Percentiles rank a stretch among this genome's conserved stretches.
These are phyloP conservation scores for Thunnus albacares DNA, from an alignment of 2,797 vertebrate genomes.

Conservation along the genomic window DNA sequence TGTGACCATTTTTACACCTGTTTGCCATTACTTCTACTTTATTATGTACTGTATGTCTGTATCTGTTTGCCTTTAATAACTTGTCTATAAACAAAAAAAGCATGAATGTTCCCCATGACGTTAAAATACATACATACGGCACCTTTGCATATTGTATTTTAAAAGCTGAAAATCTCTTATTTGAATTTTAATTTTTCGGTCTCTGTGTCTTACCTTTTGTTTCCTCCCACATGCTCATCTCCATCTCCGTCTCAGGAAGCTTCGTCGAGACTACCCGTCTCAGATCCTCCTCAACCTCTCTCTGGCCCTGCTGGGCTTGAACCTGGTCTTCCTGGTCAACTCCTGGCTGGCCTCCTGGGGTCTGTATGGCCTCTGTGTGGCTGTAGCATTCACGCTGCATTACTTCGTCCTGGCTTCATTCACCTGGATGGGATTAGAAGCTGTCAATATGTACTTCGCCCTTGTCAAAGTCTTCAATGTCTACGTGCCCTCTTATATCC, in stretches of 20 bases:
- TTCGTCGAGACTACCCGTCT: conserved; percentile 90
- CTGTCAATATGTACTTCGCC: conserved; percentile 93
- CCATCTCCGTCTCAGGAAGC: conserved; percentile 79
- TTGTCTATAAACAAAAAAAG: no score
- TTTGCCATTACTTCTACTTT: no score
- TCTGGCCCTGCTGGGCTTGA: conserved; percentile 89
- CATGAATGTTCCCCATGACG: no score
- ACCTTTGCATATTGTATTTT: not conserved
- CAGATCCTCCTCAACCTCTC: conserved; percentile 94
- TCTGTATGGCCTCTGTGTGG: conserved; percentile 85
- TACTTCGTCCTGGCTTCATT: conserved; percentile 93
- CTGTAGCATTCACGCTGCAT: conserved; percentile 83
- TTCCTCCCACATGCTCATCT: not conserved
- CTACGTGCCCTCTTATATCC: conserved; percentile 91
- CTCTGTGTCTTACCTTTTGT: not conserved
- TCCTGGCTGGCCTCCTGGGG: conserved; percentile 90
- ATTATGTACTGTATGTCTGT: no score
- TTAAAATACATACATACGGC: no score
- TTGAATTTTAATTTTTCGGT: no score
- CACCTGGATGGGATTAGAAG: conserved; percentile 94
- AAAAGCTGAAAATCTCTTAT: not conserved
- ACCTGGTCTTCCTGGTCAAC: conserved; percentile 89
- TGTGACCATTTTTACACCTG: no score
- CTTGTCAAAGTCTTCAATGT: conserved; percentile 94
- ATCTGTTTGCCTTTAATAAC: no score